Conservation (phyloP, 2,113 vertebrate species). For the Pseudorhombus dupliciocellatus region DNA sequence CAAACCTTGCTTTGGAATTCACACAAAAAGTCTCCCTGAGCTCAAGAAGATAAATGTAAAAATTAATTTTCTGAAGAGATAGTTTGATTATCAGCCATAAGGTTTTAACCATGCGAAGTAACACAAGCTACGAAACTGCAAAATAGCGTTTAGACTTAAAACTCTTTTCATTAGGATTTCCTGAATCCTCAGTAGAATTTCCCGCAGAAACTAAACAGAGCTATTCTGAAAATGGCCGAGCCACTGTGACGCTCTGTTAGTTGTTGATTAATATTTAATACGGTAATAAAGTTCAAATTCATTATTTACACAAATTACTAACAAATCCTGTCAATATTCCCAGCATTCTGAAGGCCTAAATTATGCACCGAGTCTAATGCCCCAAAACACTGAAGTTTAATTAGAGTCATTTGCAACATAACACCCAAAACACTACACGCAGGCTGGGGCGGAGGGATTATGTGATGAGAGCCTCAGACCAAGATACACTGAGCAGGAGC, state of each 20-base stretch:
- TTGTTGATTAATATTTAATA: neutral
- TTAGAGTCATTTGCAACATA: neutral
- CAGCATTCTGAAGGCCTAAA: neutral
- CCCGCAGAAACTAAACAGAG: too few species aligned
- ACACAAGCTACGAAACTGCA: too few species aligned
- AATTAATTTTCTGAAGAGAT: too few species aligned
- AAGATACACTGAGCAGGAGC: neutral
- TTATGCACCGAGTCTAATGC: neutral
- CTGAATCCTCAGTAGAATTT: too few species aligned
- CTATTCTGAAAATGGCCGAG: too few species aligned
- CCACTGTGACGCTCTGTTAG: neutral
- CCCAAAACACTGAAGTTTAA: neutral
- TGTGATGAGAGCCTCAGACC: neutral
- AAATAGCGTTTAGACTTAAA: too few species aligned
- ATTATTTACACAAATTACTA: neutral
- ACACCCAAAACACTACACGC: neutral
- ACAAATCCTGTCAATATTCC: neutral
- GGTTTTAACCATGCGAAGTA: too few species aligned
- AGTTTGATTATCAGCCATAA: too few species aligned
- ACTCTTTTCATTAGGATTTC: too few species aligned
- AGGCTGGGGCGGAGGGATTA: neutral
- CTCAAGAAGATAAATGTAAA: too few species aligned
- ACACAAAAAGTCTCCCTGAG: neutral
- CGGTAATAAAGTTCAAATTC: neutral
- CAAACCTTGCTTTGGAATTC: too few species aligned